Conservation (phyloP, 2,113 vertebrate species). For the Syngnathus scovelli region DNA sequence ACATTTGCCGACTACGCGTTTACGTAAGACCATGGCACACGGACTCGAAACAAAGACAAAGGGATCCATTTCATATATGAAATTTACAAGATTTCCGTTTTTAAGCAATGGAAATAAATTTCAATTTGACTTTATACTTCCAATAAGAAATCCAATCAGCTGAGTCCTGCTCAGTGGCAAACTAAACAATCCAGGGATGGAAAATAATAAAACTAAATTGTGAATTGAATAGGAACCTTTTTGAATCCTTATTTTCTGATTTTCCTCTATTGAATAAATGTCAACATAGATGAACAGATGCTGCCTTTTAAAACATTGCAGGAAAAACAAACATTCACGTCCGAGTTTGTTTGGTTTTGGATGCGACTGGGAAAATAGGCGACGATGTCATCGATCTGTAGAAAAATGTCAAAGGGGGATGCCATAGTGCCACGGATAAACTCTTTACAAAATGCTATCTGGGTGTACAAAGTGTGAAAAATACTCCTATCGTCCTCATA, state of each 20-base stretch:
- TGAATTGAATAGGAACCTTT: not conserved
- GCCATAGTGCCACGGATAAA: constrained; percentile 57
- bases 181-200: constrained; percentile 8
- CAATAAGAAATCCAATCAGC: constrained; percentile 17
- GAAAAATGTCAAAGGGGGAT: constrained; percentile 29
- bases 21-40: constrained; percentile 82
- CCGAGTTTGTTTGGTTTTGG: not conserved
- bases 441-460: constrained; percentile 87
- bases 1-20: constrained; percentile 81
- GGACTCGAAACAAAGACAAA: constrained; percentile 80
- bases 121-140: not conserved
- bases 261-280: no score
- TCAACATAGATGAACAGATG: not conserved
- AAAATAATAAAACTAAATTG: not conserved
- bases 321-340: not conserved
- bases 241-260: not conserved
- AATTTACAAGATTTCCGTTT: constrained; percentile 76
- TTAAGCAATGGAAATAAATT: constrained; percentile 58
- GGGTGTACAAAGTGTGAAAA: constrained; percentile 90
- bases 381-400: not conserved
- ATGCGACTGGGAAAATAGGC: not conserved
- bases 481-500: constrained; percentile 79
- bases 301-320: not conserved
- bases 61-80: constrained; percentile 72
- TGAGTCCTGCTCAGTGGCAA: constrained; percentile 65